Evolutionary conservation across 2,797 vertebrate species (phyloP).

Genomic region (Sebastes jordani): DNA sequence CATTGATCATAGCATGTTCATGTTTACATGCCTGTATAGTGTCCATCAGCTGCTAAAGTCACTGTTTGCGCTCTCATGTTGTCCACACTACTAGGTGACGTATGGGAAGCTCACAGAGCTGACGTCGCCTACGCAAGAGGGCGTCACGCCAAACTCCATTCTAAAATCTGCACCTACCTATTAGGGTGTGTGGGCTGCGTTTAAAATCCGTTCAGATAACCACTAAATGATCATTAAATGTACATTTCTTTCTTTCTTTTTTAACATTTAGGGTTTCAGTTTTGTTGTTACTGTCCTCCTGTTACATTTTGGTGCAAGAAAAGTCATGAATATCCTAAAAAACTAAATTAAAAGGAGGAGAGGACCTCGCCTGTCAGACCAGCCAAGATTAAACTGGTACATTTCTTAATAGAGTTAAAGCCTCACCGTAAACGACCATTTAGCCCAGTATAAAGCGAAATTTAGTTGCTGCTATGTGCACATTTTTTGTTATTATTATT

Average conservation of each 20-base stretch:
- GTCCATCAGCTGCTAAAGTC: too few relatives aligned
- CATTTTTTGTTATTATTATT: too few relatives aligned
- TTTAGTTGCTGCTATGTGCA: neutral
- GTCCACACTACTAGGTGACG: neutral
- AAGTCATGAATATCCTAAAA: neutral
- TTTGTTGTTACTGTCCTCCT: too few relatives aligned
- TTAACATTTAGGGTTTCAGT: too few relatives aligned
- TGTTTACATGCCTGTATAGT: rapidly evolving
- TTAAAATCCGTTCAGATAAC: neutral
- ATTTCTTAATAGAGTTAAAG: neutral
- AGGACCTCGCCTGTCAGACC: neutral
- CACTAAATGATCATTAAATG: neutral
- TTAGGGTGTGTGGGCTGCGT: neutral
- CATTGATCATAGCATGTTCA: too few relatives aligned
- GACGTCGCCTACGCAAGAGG: neutral
- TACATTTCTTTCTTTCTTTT: neutral
- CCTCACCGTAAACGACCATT: neutral
- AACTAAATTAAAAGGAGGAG: neutral
- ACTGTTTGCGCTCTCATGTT: neutral
- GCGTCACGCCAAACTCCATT: neutral
- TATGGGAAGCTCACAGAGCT: neutral
- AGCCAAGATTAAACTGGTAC: neutral
- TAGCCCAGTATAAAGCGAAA: neutral
- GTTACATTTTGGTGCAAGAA: neutral
- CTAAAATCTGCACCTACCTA: neutral